Percentiles rank a stretch among this genome's conserved stretches.
These are phyloP conservation scores for Mus musculus DNA, from an alignment of 2,113 vertebrate genomes.

Conservation along the genomic window GRCm39 chr15:5035001-5035500, in stretches of 20 bases:
- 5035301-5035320: too few species aligned
- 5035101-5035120: not conserved
- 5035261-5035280: too few species aligned
- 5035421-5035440: not conserved
- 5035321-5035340: not conserved
- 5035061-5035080: constrained; percentile 40
- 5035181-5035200: not conserved
- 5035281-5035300: not conserved
- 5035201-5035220: not conserved
- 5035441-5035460: not conserved
- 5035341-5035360: not conserved
- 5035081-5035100: not conserved
- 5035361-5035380: not conserved
- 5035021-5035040: constrained; percentile 10
- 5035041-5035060: not conserved
- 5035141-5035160: not conserved
- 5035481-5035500: not conserved
- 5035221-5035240: not conserved
- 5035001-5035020: not conserved
- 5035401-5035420: not conserved
- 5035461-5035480: not conserved
- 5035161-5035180: not conserved
- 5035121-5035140: not conserved
- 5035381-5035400: not conserved
- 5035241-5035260: not conserved